Percentiles rank a stretch among this genome's conserved stretches.
Conservation (phyloP, 2,888 invertebrate species). For the Scaptomyza caliginosa region DNA sequence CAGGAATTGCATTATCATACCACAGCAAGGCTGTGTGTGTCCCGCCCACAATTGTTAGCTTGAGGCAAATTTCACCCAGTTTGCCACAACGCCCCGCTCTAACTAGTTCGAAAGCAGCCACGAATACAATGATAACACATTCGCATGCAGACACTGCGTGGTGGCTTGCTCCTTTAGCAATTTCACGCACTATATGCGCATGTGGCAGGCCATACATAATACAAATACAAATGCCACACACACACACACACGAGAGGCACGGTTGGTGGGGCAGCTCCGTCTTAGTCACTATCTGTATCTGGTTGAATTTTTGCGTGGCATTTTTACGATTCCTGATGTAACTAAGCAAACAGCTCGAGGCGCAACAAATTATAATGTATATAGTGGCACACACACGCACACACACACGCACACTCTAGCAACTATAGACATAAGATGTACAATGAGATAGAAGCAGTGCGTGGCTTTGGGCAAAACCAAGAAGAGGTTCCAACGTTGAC, state of each 20-base stretch:
- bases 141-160: slow-evolving; percentile 18
- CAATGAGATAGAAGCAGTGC: slow-evolving; percentile 39
- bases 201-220: slow-evolving; percentile 47
- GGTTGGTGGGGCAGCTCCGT: neutral
- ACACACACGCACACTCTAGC: slow-evolving; percentile 6
- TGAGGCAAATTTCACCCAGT: slow-evolving; percentile 17
- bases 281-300: slow-evolving; percentile 11
- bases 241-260: slow-evolving; percentile 9
- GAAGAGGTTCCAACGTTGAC: slow-evolving; percentile 44
- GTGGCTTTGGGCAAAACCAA: slow-evolving; percentile 33
- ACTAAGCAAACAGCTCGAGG: slow-evolving; percentile 69
- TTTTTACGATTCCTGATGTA: slow-evolving; percentile 70
- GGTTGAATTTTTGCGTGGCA: slow-evolving; percentile 40
- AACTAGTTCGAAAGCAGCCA: slow-evolving; percentile 22
- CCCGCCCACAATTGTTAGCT: slow-evolving; percentile 42
- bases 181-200: slow-evolving; percentile 59
- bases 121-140: slow-evolving; percentile 44
- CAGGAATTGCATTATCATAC: slow-evolving; percentile 5
- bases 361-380: slow-evolving; percentile 74
- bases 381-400: slow-evolving; percentile 43
- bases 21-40: slow-evolving; percentile 3
- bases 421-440: slow-evolving; percentile 39
- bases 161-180: slow-evolving; percentile 39
- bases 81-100: neutral
- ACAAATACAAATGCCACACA: slow-evolving; percentile 50